These are phyloP conservation scores for Brachypterus glaber DNA, from an alignment of 2,888 invertebrate species.

Conservation along the genomic window DNA sequence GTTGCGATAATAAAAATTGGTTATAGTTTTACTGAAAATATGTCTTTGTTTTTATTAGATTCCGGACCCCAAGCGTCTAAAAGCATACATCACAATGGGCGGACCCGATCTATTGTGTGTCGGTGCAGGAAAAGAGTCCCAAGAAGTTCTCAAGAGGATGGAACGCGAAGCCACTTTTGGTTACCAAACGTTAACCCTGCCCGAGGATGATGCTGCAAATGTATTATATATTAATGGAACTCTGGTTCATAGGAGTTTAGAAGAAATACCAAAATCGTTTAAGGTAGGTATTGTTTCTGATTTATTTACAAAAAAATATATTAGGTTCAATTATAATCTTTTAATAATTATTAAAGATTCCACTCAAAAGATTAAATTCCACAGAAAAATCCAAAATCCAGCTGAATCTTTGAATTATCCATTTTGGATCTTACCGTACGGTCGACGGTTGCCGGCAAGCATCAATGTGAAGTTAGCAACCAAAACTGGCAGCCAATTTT, in stretches of 20 bases:
- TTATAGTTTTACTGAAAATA: too few relatives aligned
- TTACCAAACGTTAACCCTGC: slow-evolving; percentile 84
- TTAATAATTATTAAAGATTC: too few relatives aligned
- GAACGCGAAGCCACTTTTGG: slow-evolving; percentile 82
- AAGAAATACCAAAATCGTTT: slow-evolving; percentile 70
- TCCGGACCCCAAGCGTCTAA: slow-evolving; percentile 63
- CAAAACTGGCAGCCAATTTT: too few relatives aligned
- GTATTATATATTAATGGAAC: slow-evolving; percentile 90
- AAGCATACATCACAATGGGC: slow-evolving; percentile 80
- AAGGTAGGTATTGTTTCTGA: slow-evolving; percentile 53
- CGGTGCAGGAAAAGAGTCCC: slow-evolving; percentile 69
- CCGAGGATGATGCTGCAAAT: slow-evolving; percentile 82
- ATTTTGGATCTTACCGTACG: too few relatives aligned
- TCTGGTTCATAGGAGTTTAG: slow-evolving; percentile 73
- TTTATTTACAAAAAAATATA: too few relatives aligned
- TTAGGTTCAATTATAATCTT: too few relatives aligned
- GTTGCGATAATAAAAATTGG: too few relatives aligned
- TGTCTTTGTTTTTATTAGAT: slow-evolving; percentile 41
- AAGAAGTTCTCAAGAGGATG: slow-evolving; percentile 81
- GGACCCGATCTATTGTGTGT: slow-evolving; percentile 87
- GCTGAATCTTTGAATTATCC: too few relatives aligned
- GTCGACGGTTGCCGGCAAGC: too few relatives aligned
- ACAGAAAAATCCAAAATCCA: too few relatives aligned
- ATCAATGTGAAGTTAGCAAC: too few relatives aligned
- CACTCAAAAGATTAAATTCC: too few relatives aligned